A percentile compares a stretch with the other conserved stretches of the same genome.
phyloP scores from a whole-genome alignment of 1,140 invertebrate species.

The Scaptomyza hsui region DNA sequence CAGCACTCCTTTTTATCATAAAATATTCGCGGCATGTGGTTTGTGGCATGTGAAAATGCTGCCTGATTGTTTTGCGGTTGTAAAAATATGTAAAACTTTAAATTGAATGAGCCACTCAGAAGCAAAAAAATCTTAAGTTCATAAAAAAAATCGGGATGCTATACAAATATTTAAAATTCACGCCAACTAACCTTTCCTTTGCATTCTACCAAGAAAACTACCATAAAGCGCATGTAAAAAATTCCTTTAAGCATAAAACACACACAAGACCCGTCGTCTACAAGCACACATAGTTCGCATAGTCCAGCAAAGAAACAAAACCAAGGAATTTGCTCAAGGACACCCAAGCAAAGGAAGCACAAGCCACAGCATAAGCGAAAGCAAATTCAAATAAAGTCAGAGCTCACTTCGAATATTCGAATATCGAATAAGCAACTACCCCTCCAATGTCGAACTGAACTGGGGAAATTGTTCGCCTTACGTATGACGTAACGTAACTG shows the following conservation, averaged over 20 bases:
- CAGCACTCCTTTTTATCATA: slow-evolving; percentile 47
- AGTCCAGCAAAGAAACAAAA: slow-evolving; percentile 16
- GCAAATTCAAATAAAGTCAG: neutral
- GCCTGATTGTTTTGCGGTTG: slow-evolving; percentile 53
- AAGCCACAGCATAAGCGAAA: slow-evolving; percentile 3
- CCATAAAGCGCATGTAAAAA: neutral
- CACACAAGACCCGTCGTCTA: neutral
- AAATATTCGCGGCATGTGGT: slow-evolving; percentile 57
- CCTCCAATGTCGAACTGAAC: neutral
- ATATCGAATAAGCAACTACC: slow-evolving; percentile 14
- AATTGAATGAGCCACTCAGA: slow-evolving; percentile 23
- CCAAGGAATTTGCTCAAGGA: slow-evolving; percentile 66
- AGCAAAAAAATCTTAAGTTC: neutral
- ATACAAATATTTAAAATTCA: neutral
- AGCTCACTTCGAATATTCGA: slow-evolving; percentile 1
- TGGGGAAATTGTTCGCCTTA: neutral
- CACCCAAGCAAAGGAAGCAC: slow-evolving; percentile 32
- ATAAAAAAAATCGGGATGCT: too few species aligned
- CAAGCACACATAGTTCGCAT: slow-evolving; percentile 12
- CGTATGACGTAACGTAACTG: slow-evolving; percentile 26
- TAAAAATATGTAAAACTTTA: slow-evolving; percentile 48
- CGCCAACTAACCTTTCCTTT: neutral
- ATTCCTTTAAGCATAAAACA: neutral
- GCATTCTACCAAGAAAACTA: neutral
- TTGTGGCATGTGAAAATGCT: slow-evolving; percentile 52